Evolutionary conservation across 2,113 vertebrate genomes (phyloP).

Genomic region (Hucho hucho): DNA sequence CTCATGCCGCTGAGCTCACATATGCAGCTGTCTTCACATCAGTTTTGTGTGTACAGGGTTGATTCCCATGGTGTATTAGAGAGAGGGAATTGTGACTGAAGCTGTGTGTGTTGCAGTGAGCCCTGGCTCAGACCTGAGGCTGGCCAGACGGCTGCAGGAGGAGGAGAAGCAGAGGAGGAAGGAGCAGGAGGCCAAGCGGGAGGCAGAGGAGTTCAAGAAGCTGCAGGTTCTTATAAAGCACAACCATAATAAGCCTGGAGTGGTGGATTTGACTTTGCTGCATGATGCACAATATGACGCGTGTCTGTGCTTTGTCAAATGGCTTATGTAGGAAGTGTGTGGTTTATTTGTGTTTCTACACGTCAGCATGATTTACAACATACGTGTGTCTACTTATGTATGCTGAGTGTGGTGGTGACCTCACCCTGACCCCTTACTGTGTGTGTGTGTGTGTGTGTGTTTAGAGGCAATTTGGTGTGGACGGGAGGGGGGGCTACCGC

Average conservation of each 20-base stretch:
- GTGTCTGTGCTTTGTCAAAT: too few relatives aligned
- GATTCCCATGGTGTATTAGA: not conserved
- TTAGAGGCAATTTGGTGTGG: slow-evolving; percentile 87
- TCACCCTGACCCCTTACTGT: not conserved
- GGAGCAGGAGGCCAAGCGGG: slow-evolving; percentile 70
- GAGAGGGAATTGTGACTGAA: not conserved
- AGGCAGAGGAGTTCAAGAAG: slow-evolving; percentile 83
- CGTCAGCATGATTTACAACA: not conserved
- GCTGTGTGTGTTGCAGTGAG: slow-evolving; percentile 29
- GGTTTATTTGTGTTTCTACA: not conserved
- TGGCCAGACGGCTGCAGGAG: slow-evolving; percentile 82
- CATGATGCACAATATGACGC: too few relatives aligned
- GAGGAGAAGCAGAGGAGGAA: slow-evolving; percentile 78
- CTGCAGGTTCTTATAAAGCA: slow-evolving; percentile 77
- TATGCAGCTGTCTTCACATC: not conserved
- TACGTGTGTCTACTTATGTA: not conserved
- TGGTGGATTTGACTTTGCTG: too few relatives aligned
- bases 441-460: slow-evolving; percentile 10
- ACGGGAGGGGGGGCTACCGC: slow-evolving; percentile 85
- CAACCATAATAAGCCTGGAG: not conserved
- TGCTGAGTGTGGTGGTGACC: not conserved
- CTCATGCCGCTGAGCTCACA: not conserved
- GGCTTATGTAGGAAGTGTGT: not conserved
- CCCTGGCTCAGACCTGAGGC: slow-evolving; percentile 66
- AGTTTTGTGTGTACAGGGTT: not conserved